Evolutionary conservation across 2,113 vertebrate genomes (phyloP).

Genomic region (Egretta garzetta): DNA sequence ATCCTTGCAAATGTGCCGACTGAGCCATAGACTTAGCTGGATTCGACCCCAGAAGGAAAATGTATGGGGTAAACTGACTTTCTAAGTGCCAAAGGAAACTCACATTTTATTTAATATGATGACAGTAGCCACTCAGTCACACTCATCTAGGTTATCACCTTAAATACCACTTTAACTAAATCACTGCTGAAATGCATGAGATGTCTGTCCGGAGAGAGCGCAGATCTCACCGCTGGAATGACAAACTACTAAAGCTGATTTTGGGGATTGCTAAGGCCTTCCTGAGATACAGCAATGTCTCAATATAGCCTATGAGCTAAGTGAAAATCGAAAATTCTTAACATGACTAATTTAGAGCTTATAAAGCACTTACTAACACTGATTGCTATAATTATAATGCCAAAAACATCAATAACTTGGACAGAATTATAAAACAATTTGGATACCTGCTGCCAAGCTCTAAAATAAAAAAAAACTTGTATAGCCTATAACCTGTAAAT

Average conservation of each 20-base stretch:
- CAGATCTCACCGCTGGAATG: background rate
- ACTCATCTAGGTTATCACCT: background rate
- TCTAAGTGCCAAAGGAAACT: background rate
- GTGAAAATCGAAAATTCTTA: background rate
- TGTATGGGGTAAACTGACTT: background rate
- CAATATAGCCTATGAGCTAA: background rate
- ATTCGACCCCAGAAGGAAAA: background rate
- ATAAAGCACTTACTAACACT: background rate
- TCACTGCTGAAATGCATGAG: background rate
- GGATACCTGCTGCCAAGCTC: background rate
- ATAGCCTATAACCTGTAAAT: background rate
- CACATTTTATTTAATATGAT: background rate
- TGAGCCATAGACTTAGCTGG: background rate
- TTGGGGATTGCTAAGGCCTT: background rate
- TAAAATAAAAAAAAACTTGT: background rate
- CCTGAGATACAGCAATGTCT: background rate
- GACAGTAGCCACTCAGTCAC: background rate
- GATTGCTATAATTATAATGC: background rate
- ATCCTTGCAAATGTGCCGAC: background rate
- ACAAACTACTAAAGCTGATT: background rate
- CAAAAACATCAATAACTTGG: constrained; percentile 6
- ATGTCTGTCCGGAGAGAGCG: background rate
- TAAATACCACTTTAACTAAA: background rate
- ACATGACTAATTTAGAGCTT: background rate
- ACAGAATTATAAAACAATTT: background rate